Evolutionary conservation across 1,140 invertebrate species (phyloP).

Genomic region (Drepana arcuata): DNA sequence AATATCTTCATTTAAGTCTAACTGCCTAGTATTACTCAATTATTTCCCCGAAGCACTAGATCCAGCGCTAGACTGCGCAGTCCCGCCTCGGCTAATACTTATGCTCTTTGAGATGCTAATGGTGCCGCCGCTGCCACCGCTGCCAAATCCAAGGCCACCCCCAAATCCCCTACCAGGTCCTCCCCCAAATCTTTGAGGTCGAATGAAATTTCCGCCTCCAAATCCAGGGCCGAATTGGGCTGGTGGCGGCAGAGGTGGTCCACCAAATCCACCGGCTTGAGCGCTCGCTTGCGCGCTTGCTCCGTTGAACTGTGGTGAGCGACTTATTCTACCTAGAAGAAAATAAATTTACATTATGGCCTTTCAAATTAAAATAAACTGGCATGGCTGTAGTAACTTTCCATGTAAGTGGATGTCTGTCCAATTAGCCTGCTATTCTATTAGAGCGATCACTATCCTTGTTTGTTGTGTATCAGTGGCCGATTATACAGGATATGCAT

Average conservation of each 20-base stretch:
- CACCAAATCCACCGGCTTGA: not conserved
- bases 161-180: not conserved
- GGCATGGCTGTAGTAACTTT: too few species aligned
- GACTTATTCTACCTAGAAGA: too few species aligned
- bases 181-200: not conserved
- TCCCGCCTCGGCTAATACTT: constrained; percentile 6
- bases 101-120: constrained; percentile 14
- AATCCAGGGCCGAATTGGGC: constrained; percentile 1
- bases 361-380: too few species aligned
- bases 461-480: too few species aligned
- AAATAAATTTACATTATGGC: too few species aligned
- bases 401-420: too few species aligned
- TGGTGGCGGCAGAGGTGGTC: not conserved
- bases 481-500: too few species aligned
- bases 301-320: constrained; percentile 9
- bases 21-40: not conserved
- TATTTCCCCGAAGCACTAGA: constrained; percentile 4
- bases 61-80: constrained; percentile 3
- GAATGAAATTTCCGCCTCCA: not conserved
- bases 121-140: constrained; percentile 2
- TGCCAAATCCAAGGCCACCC: not conserved
- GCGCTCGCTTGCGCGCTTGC: constrained; percentile 5
- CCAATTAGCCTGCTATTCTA: too few species aligned
- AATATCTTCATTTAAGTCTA: too few species aligned
- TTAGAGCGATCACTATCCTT: too few species aligned